Evolutionary conservation across 2,888 invertebrate species (phyloP).

Genomic region (Odontocerum albicorne): DNA sequence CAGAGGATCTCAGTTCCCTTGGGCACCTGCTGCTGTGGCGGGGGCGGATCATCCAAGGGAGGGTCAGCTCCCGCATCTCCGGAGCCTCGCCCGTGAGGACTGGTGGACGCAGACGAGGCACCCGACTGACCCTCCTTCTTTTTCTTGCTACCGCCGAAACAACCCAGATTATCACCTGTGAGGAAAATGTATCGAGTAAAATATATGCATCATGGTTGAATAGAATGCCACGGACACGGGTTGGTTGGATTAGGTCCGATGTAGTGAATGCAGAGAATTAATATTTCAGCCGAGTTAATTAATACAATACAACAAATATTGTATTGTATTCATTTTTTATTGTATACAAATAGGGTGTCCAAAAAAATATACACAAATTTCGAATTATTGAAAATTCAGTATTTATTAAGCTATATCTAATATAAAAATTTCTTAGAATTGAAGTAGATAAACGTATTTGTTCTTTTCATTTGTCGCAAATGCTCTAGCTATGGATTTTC

Average conservation of each 20-base stretch:
- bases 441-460: too few relatives aligned
- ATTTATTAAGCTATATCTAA: too few relatives aligned
- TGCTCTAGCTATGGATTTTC: too few relatives aligned
- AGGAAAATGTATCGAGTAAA: constrained; percentile 20
- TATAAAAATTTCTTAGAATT: too few relatives aligned
- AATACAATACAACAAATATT: neutral
- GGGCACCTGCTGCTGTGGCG: constrained; percentile 66
- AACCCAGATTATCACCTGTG: constrained; percentile 88
- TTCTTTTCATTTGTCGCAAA: too few relatives aligned
- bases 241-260: too few relatives aligned
- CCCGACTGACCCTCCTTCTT: constrained; percentile 73
- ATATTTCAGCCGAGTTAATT: too few relatives aligned
- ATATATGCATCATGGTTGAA: constrained; percentile 8
- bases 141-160: constrained; percentile 95
- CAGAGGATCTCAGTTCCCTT: constrained; percentile 57
- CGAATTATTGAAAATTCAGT: too few relatives aligned
- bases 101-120: constrained; percentile 58
- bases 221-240: neutral
- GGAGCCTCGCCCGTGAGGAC: constrained; percentile 53
- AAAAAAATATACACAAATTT: too few relatives aligned
- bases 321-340: too few relatives aligned
- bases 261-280: too few relatives aligned
- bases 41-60: constrained; percentile 47
- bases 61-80: constrained; percentile 43
- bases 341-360: too few relatives aligned